Evolutionary conservation across 2,888 invertebrate genomes (phyloP), one percentile per base, ranked within the genome.

Genomic region (Lasius platythorax): DNA sequence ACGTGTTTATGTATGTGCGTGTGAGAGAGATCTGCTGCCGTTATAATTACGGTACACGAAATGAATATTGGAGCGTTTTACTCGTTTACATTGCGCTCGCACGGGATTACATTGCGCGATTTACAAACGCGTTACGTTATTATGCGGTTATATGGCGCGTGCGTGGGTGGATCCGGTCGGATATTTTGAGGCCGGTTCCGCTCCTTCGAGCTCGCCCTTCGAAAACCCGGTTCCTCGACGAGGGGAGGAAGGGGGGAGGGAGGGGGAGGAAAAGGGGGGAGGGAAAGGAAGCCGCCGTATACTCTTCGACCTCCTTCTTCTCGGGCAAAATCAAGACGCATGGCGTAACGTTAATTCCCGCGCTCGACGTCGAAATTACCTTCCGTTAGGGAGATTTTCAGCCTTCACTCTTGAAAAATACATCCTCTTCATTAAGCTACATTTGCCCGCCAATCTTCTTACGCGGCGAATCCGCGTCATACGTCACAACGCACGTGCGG

Each of bases 261-360:
- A 63, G 58, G 43, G 83, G 88, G 66, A 67, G 43, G 15, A 18
- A 63, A 23, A 23, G 23, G 56, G 43, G 37, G 15, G 18, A 63
- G 58, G 43, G 83, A 87, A 70, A 72, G 43, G 15, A n/a, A 63
- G 68, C 5, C 40, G 33, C 50, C 43, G 58, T 28, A 23, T 46
- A 40, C 73, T 82, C 87, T 79, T 68, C 64, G 89, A 40, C 89
- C 89, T 89, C 83, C 70, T 89, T 89, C 84, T 89, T 83, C 83
- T 84, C 18, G 66, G 64, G 75, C 63, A 75, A 82, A 84, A 84
- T 85, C 82, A 73, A 78, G 61, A 73, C n/a, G 76, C 76, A 87
- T 89, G 82, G 64, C 88, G 86, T 74, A 87, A 89, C 53, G n/a
- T 78, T 73, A 73, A 81, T 81, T 79, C 73, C 73, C 12, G 46